Conservation (phyloP, 2,113 vertebrate species). For the Uria lomvia region DNA sequence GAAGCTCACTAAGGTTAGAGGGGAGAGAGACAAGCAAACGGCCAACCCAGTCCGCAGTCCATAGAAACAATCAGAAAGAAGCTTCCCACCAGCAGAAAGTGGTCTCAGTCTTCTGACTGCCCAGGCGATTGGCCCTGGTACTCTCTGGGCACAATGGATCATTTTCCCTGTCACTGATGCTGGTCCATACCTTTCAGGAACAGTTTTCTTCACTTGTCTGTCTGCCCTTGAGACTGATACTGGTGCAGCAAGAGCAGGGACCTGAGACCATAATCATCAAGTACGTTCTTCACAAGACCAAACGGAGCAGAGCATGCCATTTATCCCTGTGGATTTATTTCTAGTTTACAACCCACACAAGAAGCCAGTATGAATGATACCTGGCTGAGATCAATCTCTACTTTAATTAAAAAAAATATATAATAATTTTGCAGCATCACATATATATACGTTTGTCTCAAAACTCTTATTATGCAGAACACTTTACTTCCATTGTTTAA, state of each 20-base stretch:
- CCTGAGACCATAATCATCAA: not conserved
- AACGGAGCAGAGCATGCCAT: not conserved
- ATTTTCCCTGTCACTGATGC: not conserved
- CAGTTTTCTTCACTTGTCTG: not conserved
- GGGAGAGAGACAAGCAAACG: not conserved
- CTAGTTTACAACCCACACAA: not conserved
- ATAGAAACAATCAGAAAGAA: not conserved
- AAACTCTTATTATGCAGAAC: not conserved
- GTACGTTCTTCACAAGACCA: not conserved
- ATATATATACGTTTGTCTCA: not conserved
- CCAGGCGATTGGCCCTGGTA: not conserved
- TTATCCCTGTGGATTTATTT: not conserved
- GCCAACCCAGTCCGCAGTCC: not conserved
- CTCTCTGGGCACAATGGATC: not conserved
- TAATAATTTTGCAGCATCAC: not conserved
- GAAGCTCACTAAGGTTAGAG: not conserved
- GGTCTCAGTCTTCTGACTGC: not conserved
- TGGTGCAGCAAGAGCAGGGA: not conserved
- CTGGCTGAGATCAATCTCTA: not conserved
- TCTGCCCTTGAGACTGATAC: not conserved
- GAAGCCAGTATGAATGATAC: not conserved
- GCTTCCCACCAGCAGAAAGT: not conserved
- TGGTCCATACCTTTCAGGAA: not conserved
- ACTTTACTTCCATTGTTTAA: not conserved
- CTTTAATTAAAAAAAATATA: not conserved